These are phyloP conservation scores for Charaxes varanes DNA, from an alignment of 1,140 invertebrate genomes.

Conservation along the genomic window DNA sequence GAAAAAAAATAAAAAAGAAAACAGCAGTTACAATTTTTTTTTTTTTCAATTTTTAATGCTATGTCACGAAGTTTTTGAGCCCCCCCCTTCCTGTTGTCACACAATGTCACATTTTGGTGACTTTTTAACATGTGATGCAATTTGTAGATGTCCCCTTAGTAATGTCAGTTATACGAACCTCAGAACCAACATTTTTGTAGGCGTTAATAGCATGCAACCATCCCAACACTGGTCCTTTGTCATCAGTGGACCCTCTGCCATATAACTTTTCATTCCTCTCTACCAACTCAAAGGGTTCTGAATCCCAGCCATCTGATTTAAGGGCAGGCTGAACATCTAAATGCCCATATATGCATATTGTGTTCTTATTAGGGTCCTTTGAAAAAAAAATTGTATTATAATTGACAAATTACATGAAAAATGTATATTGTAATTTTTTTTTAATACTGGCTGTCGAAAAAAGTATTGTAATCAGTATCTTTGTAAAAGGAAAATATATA, in stretches of 20 bases:
- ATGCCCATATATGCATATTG: constrained; percentile 96
- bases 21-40: no score
- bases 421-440: no score
- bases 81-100: no score
- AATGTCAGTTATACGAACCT: constrained; percentile 35
- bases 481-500: constrained; percentile 7
- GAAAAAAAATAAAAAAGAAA: no score
- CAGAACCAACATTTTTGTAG: constrained; percentile 82
- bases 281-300: constrained; percentile 93
- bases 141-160: no score
- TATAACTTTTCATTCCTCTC: constrained; percentile 94
- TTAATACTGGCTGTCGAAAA: no score
- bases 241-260: constrained; percentile 94
- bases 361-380: constrained; percentile 89
- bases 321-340: constrained; percentile 97
- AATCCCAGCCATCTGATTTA: constrained; percentile 95
- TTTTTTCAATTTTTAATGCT: not conserved
- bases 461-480: no score
- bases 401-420: not conserved
- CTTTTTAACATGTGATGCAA: no score
- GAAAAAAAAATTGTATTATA: constrained; percentile 12
- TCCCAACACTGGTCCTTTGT: constrained; percentile 93
- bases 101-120: no score
- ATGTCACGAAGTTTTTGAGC: no score
- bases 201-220: constrained; percentile 97